These are phyloP conservation scores for Platygyra sinensis DNA, from an alignment of 64 coral and sea anemone species.

Conservation along the genomic window DNA sequence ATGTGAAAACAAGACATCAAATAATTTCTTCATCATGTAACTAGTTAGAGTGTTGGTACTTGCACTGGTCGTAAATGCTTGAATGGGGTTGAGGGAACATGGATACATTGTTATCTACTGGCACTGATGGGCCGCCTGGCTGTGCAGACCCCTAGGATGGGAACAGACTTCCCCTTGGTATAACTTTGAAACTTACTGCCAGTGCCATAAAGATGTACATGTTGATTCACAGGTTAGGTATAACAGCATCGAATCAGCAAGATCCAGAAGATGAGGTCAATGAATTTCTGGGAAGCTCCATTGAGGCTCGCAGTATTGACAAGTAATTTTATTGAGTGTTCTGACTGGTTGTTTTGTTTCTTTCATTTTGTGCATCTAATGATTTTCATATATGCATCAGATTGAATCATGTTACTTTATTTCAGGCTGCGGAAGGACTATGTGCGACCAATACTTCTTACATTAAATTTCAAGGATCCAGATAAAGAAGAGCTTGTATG, in stretches of 20 bases:
- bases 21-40: no score
- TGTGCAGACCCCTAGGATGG: no score
- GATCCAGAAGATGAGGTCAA: conserved; percentile 98
- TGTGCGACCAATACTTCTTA: conserved; percentile 78
- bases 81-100: neutral
- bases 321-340: conserved; percentile 56
- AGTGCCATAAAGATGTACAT: neutral
- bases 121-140: no score
- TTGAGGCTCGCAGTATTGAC: conserved; percentile 95
- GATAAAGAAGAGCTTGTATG: conserved; percentile 84
- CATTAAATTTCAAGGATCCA: conserved; percentile 70
- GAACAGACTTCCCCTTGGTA: no score
- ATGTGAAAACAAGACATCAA: no score
- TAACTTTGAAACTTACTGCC: no score
- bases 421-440: conserved; percentile 84
- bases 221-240: conserved; percentile 75
- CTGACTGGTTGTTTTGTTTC: neutral
- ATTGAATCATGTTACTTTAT: neutral
- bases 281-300: conserved; percentile 93
- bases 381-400: neutral
- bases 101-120: no score
- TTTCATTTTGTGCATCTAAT: neutral
- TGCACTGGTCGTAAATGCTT: neutral
- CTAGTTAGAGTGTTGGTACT: no score
- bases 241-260: conserved; percentile 71